A percentile compares a stretch with the other conserved stretches of the same genome.
Conservation (phyloP, 2,888 invertebrate species). For the Ellobium chinense region DNA sequence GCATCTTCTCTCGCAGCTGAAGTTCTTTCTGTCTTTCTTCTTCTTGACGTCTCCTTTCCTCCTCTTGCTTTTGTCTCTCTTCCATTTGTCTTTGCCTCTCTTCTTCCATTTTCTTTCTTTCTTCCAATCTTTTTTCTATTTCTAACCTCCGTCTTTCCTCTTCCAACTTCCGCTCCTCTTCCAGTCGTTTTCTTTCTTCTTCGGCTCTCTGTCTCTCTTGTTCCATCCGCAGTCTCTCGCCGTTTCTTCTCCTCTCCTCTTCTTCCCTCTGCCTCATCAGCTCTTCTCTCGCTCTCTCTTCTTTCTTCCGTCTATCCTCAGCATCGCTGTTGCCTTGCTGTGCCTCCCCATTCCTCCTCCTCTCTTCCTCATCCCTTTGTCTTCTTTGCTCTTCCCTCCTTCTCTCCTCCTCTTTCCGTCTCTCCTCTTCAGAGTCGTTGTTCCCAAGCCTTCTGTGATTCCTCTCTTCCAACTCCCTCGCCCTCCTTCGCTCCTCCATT, state of each 20-base stretch:
- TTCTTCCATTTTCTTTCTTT: constrained; percentile 11
- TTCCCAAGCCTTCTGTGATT: not conserved
- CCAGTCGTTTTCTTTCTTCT: not conserved
- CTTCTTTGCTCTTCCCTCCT: not conserved
- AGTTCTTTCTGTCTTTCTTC: constrained; percentile 27
- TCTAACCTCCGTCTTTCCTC: constrained; percentile 13
- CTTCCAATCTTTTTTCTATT: not conserved
- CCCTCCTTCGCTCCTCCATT: not conserved
- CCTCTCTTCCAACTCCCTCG: constrained; percentile 7
- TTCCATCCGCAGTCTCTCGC: constrained; percentile 14
- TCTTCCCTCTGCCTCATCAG: not conserved
- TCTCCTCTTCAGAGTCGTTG: not conserved
- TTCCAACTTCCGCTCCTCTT: constrained; percentile 15
- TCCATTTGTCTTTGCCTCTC: not conserved
- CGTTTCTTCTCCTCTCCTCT: constrained; percentile 24
- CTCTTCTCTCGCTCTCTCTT: constrained; percentile 8
- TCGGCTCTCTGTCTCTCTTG: not conserved
- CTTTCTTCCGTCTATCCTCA: too few relatives aligned
- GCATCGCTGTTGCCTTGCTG: too few relatives aligned
- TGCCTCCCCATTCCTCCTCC: not conserved
- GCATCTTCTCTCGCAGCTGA: not conserved
- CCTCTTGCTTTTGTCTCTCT: not conserved
- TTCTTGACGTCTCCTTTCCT: not conserved
- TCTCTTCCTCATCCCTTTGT: constrained; percentile 6
- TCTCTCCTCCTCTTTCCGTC: not conserved